A percentile compares a stretch with the other conserved stretches of the same genome.
Evolutionary conservation across 2,888 invertebrate species (phyloP).

Genomic region (Eupeodes latifasciatus): DNA sequence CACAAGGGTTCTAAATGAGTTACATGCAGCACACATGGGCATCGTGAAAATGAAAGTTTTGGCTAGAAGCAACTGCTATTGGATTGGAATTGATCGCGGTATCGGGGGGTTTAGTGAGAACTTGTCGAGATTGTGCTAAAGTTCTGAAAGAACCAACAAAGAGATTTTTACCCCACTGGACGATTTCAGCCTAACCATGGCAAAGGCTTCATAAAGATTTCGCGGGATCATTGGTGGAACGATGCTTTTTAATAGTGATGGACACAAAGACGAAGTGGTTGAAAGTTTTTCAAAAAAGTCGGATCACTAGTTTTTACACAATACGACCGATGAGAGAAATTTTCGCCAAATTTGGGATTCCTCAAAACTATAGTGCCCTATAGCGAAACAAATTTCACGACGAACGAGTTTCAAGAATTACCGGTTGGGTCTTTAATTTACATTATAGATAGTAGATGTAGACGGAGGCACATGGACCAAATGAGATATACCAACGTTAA

Average conservation of each 20-base stretch:
- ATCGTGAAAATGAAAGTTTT: conserved; percentile 31
- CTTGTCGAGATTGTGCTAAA: conserved; percentile 20
- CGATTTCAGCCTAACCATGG: background rate
- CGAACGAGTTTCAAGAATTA: conserved; percentile 36
- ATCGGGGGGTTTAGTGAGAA: background rate
- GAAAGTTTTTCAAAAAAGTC: conserved; percentile 18
- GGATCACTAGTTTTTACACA: conserved; percentile 16
- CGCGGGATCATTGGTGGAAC: conserved; percentile 32
- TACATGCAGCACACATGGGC: too few relatives aligned
- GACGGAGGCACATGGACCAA: too few relatives aligned
- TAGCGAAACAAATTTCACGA: conserved; percentile 60
- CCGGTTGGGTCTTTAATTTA: too few relatives aligned
- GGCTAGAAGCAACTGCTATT: conserved; percentile 31
- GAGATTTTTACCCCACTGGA: background rate
- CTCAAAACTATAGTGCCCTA: conserved; percentile 54
- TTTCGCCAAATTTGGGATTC: conserved; percentile 32
- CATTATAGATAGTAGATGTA: too few relatives aligned
- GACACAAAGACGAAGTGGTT: conserved; percentile 34
- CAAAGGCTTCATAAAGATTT: conserved; percentile 32
- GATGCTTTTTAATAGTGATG: background rate
- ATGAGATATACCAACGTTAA: conserved; percentile 26
- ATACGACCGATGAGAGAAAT: conserved; percentile 1
- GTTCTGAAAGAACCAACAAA: conserved; percentile 36
- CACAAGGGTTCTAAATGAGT: background rate
- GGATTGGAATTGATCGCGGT: conserved; percentile 8